Conservation (phyloP, 1,140 invertebrate species). For the Bombus haemorrhoidalis region DNA sequence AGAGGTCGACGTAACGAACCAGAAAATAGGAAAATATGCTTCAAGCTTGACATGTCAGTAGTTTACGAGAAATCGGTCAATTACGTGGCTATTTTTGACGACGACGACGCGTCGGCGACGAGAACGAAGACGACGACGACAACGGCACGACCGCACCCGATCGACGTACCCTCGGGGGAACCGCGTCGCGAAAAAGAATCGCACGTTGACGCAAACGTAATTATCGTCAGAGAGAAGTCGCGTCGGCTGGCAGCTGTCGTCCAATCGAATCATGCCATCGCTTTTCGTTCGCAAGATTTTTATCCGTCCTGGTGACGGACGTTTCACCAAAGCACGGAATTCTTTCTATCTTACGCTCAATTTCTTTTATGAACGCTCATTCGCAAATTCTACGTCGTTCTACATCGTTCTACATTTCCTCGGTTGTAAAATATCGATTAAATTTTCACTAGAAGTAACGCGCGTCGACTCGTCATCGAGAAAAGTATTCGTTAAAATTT, state of each 20-base stretch:
- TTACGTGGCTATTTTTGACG: conserved; percentile 35
- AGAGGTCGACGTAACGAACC: conserved; percentile 25
- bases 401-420: neutral
- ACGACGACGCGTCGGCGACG: neutral
- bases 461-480: neutral
- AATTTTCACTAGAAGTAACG: neutral
- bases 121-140: neutral
- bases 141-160: neutral
- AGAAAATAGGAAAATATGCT: conserved; percentile 35
- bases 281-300: conserved; percentile 47
- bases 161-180: conserved; percentile 15
- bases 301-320: conserved; percentile 5
- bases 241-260: conserved; percentile 54
- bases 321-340: conserved; percentile 9
- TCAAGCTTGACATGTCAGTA: neutral
- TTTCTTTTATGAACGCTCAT: neutral
- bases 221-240: conserved; percentile 48
- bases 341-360: neutral
- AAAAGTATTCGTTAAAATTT: neutral
- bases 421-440: neutral
- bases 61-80: conserved; percentile 40
- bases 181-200: conserved; percentile 55
- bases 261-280: conserved; percentile 56
- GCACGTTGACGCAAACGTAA: conserved; percentile 50
- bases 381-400: neutral